Evolutionary conservation across 2,888 invertebrate species (phyloP).

Genomic region (Apamea sordens): DNA sequence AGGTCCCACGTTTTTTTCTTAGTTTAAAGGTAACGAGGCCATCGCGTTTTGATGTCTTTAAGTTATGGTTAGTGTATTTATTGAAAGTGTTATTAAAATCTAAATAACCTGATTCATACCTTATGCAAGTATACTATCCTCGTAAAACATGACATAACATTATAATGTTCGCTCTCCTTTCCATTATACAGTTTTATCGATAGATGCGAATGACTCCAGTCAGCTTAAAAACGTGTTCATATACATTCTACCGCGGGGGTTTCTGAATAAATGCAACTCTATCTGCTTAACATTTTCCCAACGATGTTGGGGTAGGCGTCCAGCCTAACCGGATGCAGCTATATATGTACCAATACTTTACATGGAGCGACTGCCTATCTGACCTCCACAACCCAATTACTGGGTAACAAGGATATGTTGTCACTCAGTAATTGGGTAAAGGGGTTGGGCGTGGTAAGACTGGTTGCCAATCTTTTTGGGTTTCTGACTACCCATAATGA

Average conservation of each 20-base stretch:
- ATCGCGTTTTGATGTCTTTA: background rate
- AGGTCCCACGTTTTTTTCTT: constrained; percentile 37
- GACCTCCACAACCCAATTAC: background rate
- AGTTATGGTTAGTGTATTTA: background rate
- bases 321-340: background rate
- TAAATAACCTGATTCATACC: background rate
- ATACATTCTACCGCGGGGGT: constrained; percentile 11
- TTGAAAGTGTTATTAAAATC: background rate
- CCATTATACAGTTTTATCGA: background rate
- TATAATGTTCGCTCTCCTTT: background rate
- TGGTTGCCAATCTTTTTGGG: background rate
- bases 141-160: background rate
- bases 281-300: background rate
- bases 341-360: too few relatives aligned
- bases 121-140: background rate
- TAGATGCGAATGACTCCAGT: background rate
- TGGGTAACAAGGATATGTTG: background rate
- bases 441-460: background rate
- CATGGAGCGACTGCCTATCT: background rate
- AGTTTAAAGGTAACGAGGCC: constrained; percentile 1
- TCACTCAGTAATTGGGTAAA: background rate
- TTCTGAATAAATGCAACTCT: background rate
- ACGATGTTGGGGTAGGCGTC: background rate
- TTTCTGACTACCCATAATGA: background rate
- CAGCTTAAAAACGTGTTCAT: background rate